Conservation (phyloP, 2,113 vertebrate species). For the Pygathrix nemaeus region DNA sequence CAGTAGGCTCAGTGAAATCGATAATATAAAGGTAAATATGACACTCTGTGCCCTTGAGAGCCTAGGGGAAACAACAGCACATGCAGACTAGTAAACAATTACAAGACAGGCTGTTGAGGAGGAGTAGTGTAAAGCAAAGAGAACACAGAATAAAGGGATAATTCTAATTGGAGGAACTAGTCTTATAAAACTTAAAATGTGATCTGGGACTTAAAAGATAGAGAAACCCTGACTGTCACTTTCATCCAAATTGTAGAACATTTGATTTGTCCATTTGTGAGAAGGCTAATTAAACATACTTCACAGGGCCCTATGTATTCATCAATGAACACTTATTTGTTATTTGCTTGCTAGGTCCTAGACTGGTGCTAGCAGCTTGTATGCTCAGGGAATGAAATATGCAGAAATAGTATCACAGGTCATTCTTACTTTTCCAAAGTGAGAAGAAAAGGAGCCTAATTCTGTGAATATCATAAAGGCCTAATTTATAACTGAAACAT, state of each 20-base stretch:
- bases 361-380: background rate
- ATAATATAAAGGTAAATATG: conserved; percentile 18
- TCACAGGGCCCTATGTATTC: background rate
- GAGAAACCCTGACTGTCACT: background rate
- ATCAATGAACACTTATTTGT: background rate
- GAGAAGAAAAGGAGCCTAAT: background rate
- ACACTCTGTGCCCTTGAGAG: background rate
- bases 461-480: background rate
- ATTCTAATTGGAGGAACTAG: background rate
- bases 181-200: conserved; percentile 38
- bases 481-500: conserved; percentile 11
- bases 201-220: background rate
- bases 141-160: background rate
- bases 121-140: background rate
- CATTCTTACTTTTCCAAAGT: conserved; percentile 16
- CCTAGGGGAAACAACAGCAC: background rate
- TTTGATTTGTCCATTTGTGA: conserved; percentile 19
- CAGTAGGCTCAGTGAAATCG: background rate
- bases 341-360: background rate
- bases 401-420: background rate
- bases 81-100: background rate
- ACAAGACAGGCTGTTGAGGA: background rate
- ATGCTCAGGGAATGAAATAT: background rate
- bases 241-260: background rate
- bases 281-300: background rate